Evolutionary conservation across 1,140 invertebrate species (phyloP).

Genomic region (Drosophila nebulosa): DNA sequence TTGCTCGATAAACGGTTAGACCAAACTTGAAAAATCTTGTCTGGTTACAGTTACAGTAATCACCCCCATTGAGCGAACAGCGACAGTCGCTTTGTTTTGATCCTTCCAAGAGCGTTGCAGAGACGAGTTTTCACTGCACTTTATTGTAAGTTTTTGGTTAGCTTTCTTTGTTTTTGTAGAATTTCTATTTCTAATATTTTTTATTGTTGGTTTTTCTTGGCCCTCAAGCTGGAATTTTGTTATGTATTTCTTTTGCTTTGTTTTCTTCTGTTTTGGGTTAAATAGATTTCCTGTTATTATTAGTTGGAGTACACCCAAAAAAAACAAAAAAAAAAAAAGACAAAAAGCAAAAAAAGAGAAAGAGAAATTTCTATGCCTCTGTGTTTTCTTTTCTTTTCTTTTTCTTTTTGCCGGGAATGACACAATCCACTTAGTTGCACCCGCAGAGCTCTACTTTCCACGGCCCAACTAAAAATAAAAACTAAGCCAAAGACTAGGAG

Average conservation of each 20-base stretch:
- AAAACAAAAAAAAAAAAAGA: conserved; percentile 6
- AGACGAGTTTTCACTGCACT: no score
- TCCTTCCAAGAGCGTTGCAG: no score
- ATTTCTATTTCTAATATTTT: conserved; percentile 73
- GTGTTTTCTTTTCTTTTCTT: background rate
- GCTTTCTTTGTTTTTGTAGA: conserved; percentile 43
- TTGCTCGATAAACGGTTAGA: conserved; percentile 14
- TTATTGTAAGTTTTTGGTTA: background rate
- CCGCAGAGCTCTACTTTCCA: conserved; percentile 36
- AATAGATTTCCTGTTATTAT: conserved; percentile 60
- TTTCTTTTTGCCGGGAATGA: conserved; percentile 17
- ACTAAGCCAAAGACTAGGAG: no score
- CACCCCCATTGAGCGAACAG: no score
- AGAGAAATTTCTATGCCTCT: conserved; percentile 48
- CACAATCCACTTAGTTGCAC: conserved; percentile 50
- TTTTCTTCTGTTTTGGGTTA: conserved; percentile 33
- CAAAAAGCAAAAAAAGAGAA: conserved; percentile 50
- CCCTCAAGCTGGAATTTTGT: conserved; percentile 37
- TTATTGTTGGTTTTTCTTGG: conserved; percentile 39
- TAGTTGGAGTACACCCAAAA: conserved; percentile 8
- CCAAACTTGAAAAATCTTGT: conserved; percentile 61
- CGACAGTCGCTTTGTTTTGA: no score
- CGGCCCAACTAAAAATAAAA: conserved; percentile 37
- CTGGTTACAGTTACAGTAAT: no score
- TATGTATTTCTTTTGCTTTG: background rate